Conservation (phyloP, 2,797 vertebrate species). For the Protonibea diacanthus region DNA sequence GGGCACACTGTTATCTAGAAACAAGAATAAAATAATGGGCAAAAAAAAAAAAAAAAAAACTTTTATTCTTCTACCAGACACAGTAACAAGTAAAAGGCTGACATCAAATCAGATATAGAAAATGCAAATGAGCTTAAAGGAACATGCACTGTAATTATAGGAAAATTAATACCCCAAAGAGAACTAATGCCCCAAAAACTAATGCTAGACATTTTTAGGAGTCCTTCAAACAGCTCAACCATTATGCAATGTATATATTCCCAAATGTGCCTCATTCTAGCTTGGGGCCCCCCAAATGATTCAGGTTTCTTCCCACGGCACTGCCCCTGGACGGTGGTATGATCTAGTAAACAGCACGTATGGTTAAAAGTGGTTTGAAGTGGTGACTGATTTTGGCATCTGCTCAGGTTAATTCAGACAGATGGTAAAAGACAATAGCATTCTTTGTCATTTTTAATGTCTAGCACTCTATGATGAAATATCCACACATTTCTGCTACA, state of each 20-base stretch:
- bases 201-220: neutral
- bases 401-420: slow-evolving; percentile 19
- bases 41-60: too few species aligned
- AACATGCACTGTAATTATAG: slow-evolving; percentile 1
- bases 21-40: too few species aligned
- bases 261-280: slow-evolving; percentile 7
- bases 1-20: too few species aligned
- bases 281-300: slow-evolving; percentile 20
- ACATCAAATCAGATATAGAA: neutral
- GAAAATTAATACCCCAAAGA: neutral
- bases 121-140: slow-evolving; percentile 6
- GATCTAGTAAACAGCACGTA: slow-evolving; percentile 41
- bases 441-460: neutral
- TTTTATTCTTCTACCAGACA: neutral
- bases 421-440: slow-evolving; percentile 7
- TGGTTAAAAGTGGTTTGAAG: slow-evolving; percentile 32
- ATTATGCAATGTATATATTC: slow-evolving; percentile 5
- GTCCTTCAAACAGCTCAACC: slow-evolving; percentile 21
- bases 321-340: slow-evolving; percentile 7
- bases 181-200: slow-evolving; percentile 11
- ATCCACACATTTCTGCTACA: slow-evolving; percentile 1
- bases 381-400: slow-evolving; percentile 27
- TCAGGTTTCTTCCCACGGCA: slow-evolving; percentile 34
- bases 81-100: neutral
- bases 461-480: neutral